Conservation (phyloP, 2,797 vertebrate species). For the Eutrigla gurnardus region DNA sequence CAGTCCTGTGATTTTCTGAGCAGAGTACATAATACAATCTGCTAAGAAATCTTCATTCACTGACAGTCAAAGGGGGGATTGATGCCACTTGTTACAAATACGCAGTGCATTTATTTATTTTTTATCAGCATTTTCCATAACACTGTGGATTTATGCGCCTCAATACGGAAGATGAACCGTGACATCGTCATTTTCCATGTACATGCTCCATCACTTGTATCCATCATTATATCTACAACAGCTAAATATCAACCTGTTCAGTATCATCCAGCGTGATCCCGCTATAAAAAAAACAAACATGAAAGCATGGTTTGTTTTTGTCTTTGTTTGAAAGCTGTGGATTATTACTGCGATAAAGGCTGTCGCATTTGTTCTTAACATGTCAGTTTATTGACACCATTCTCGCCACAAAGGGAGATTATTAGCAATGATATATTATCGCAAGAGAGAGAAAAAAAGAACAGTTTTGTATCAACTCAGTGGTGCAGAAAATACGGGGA, state of each 20-base stretch:
- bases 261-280: constrained; percentile 67
- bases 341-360: constrained; percentile 79
- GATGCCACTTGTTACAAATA: constrained; percentile 75
- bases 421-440: constrained; percentile 77
- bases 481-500: constrained; percentile 70
- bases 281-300: constrained; percentile 66
- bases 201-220: constrained; percentile 74
- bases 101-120: constrained; percentile 61
- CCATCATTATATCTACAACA: constrained; percentile 75
- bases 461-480: constrained; percentile 74
- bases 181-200: constrained; percentile 79
- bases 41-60: constrained; percentile 70
- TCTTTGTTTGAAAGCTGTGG: constrained; percentile 72
- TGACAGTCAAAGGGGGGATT: constrained; percentile 72
- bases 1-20: constrained; percentile 67
- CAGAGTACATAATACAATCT: constrained; percentile 73
- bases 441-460: constrained; percentile 62
- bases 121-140: constrained; percentile 77
- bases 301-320: constrained; percentile 71
- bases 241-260: constrained; percentile 82
- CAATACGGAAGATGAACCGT: constrained; percentile 76
- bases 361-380: constrained; percentile 80
- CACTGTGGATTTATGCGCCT: constrained; percentile 72
- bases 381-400: constrained; percentile 82
- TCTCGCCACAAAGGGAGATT: constrained; percentile 77